These are phyloP conservation scores for Cyphomyrmex costatus DNA, from an alignment of 1,140 invertebrate genomes.

Conservation along the genomic window DNA sequence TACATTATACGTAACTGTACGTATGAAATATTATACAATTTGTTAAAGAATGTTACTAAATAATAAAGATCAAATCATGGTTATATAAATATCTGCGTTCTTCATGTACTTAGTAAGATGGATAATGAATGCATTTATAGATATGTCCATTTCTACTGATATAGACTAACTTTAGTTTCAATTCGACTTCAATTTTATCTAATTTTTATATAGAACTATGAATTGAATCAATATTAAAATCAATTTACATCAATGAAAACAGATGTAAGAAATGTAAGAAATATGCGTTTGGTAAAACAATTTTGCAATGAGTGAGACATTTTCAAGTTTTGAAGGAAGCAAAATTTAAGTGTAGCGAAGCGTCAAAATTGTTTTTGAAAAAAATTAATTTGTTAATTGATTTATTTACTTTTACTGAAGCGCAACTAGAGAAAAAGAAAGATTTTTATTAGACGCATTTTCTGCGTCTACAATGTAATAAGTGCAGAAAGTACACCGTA, in stretches of 20 bases:
- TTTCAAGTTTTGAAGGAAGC: neutral
- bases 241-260: no score
- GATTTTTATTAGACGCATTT: neutral
- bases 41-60: conserved; percentile 72
- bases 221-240: no score
- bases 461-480: neutral
- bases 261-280: no score
- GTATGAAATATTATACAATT: conserved; percentile 67
- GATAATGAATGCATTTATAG: neutral
- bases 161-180: no score
- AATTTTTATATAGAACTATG: no score
- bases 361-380: neutral
- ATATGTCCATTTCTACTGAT: no score
- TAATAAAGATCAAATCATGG: conserved; percentile 71
- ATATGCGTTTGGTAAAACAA: neutral
- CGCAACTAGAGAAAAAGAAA: neutral
- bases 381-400: no score
- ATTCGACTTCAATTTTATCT: no score
- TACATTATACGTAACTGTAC: conserved; percentile 64
- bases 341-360: neutral
- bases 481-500: neutral
- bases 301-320: neutral
- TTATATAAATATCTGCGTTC: conserved; percentile 54
- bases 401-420: neutral
- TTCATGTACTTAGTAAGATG: no score